Conservation (phyloP, 2,113 vertebrate genomes). For the Rhea americana region DNA sequence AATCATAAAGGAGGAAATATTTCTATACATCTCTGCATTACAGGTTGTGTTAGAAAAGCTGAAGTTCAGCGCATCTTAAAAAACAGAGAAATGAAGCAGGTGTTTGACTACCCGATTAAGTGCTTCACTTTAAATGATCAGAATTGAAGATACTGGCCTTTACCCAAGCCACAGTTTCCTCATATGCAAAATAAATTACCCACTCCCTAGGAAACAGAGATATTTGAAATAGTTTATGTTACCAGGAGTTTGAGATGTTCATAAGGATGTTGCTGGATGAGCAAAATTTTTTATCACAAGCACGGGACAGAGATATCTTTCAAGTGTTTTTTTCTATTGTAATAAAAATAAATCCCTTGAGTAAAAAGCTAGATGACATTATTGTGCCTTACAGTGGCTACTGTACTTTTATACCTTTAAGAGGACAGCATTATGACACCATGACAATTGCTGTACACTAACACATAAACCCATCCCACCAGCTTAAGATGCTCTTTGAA, state of each 20-base stretch:
- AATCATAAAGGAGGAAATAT: neutral
- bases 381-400: neutral
- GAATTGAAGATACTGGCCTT: neutral
- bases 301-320: neutral
- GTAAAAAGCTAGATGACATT: neutral
- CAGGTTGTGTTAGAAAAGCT: neutral
- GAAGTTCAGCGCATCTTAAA: neutral
- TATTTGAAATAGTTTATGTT: neutral
- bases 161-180: neutral
- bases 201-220: neutral
- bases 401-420: conserved; percentile 12
- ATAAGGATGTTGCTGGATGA: neutral
- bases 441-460: neutral
- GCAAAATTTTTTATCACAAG: neutral
- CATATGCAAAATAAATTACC: neutral
- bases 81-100: neutral
- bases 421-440: neutral
- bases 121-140: neutral
- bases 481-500: conserved; percentile 3
- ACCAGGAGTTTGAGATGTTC: neutral
- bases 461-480: conserved; percentile 7
- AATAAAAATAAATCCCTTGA: neutral
- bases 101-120: neutral
- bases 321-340: neutral
- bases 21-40: neutral